These are phyloP conservation scores for Stichopus horrens DNA, from an alignment of 53 echinoderm and acorn worm genomes.

Conservation along the genomic window DNA sequence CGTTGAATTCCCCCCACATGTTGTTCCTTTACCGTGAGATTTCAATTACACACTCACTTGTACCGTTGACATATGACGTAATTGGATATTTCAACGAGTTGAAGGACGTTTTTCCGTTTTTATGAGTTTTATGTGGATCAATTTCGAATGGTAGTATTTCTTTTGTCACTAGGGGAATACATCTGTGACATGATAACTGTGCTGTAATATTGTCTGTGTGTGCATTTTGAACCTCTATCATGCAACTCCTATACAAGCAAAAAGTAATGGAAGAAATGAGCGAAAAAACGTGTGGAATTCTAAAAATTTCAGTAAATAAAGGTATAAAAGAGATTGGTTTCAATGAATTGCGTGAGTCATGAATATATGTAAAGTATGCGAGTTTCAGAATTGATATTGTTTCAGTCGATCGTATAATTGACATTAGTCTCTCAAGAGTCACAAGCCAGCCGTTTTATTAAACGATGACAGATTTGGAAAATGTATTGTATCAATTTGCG, in stretches of 20 bases:
- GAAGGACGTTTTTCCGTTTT: conserved; percentile 25
- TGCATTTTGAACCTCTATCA: neutral
- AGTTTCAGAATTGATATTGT: neutral
- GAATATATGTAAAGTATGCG: conserved; percentile 19
- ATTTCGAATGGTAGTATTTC: conserved; percentile 17
- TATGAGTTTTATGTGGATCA: neutral
- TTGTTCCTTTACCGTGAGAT: conserved; percentile 16
- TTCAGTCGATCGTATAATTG: neutral
- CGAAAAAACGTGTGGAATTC: too few relatives aligned
- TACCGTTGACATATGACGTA: conserved; percentile 38
- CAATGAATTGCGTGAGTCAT: conserved; percentile 22
- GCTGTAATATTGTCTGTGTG: too few relatives aligned
- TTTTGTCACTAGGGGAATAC: neutral
- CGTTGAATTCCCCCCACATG: conserved; percentile 8
- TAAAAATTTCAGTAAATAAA: neutral
- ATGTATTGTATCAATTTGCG: neutral
- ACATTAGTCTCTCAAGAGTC: conserved; percentile 10
- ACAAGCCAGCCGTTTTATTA: conserved; percentile 11
- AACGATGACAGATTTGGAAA: neutral
- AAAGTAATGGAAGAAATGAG: neutral
- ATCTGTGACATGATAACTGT: neutral
- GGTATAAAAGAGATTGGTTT: neutral
- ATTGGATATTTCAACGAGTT: conserved; percentile 38
- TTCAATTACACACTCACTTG: conserved; percentile 31
- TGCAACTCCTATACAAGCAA: neutral